Evolutionary conservation across 2,113 vertebrate genomes (phyloP).

Genomic region (Electrona antarctica): DNA sequence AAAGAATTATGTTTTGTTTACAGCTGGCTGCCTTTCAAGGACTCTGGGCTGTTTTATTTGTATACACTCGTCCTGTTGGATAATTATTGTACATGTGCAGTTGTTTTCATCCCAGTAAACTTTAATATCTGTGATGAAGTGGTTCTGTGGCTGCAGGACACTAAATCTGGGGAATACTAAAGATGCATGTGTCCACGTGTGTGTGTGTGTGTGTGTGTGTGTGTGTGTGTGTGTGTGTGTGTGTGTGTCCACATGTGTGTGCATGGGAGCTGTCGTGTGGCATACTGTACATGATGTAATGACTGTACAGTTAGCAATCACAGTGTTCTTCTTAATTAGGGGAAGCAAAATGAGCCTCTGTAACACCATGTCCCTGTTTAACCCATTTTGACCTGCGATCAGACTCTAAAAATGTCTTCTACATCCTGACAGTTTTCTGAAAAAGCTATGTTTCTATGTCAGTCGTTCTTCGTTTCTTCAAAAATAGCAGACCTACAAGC

Average conservation of each 20-base stretch:
- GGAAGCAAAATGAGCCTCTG: not conserved
- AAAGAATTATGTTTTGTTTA: conserved; percentile 54
- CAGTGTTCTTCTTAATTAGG: conserved; percentile 5
- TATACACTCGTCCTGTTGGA: conserved; percentile 9
- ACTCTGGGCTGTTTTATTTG: conserved; percentile 31
- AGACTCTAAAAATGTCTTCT: too few species aligned
- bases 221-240: too few species aligned
- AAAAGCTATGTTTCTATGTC: too few species aligned
- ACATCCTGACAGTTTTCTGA: too few species aligned
- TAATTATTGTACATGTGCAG: not conserved
- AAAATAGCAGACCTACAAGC: too few species aligned
- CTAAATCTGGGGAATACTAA: not conserved
- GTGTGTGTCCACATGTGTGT: not conserved
- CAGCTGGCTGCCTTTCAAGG: conserved; percentile 35
- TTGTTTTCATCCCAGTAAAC: not conserved
- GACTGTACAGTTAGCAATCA: not conserved
- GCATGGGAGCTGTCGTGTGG: not conserved
- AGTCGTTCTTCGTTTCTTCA: too few species aligned
- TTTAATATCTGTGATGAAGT: not conserved
- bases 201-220: too few species aligned
- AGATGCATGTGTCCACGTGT: not conserved
- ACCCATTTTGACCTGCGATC: too few species aligned
- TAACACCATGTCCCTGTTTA: not conserved
- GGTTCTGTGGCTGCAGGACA: not conserved
- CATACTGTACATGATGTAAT: not conserved